Base-by-base conservation (phyloP, 1,140 invertebrate genomes). In the Mercenaria mercenaria region DNA sequence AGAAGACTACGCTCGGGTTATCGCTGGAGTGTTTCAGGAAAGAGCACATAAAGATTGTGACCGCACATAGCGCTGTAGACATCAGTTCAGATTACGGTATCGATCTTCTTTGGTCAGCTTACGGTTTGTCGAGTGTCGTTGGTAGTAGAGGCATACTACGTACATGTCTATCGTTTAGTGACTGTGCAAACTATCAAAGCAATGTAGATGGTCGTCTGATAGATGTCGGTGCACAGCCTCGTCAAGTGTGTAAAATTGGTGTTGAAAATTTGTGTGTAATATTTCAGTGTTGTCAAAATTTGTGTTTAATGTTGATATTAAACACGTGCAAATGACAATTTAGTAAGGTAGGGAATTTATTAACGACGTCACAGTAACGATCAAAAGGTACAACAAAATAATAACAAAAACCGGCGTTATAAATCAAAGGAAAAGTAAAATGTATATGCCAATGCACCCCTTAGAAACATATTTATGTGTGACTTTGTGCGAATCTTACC, bases 121-220 rank as follows among this genome's bases (percentile, higher is more conserved):
- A 10, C 37, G 81, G 81, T 6, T 37, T 84, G 3, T 61, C 69
- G 39, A 6, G 61, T 3, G n/a, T 84, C 11, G 43, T 84, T 29
- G 81, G 81, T 72, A 23, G 37, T 15, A 47, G 67, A 23, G 83
- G 83, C 26, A 56, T 34, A 2, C 34, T 85, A 56, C 1, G 29
- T 18, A 74, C 67, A 18, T 85, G 43, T 37, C 32, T 85, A 37
- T 74, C 64, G 2, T 85, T 85, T 32, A 52, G 11, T 1, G 64
- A 50, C 26, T 74, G 83, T 56, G 64, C 13, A 23, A 50, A 52
- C 23, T 76, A 26, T 56, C 69, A 85, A 26, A 74, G 26, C 26
- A 85, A 85, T 32, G 11, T 76, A 13, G 69, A 86, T 34, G 83
- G 83, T 6, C 13, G 50, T 56, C 18, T 15, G 13, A 23, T 86